phyloP scores from a whole-genome alignment of 2,888 invertebrate genomes.

The Imbricaverruca yamaguchii region DNA sequence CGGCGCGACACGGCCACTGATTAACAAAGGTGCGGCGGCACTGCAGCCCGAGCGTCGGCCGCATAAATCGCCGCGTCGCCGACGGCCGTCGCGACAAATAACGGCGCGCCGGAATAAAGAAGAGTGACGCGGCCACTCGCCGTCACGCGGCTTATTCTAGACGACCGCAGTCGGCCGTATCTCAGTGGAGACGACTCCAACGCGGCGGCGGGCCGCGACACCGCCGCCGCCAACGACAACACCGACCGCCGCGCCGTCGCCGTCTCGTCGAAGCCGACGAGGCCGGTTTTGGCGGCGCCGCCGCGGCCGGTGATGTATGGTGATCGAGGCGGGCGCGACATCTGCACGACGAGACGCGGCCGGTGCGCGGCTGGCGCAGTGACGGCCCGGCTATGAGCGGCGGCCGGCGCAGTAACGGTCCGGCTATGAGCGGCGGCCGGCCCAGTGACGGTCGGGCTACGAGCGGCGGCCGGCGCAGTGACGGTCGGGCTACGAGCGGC shows the following conservation, averaged over 20 bases:
- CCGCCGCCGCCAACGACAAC: constrained; percentile 10
- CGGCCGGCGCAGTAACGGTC: too few species aligned
- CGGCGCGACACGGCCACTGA: neutral
- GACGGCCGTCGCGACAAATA: constrained; percentile 15
- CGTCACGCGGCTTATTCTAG: constrained; percentile 9
- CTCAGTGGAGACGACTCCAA: neutral
- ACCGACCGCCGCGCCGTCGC: neutral
- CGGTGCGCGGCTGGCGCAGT: neutral
- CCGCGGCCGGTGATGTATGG: neutral
- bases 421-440: too few species aligned
- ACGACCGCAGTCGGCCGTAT: neutral
- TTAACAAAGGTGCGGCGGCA: neutral
- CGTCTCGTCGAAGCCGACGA: neutral
- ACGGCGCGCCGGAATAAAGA: neutral
- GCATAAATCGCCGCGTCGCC: neutral
- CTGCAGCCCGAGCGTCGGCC: neutral
- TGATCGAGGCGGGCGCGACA: neutral
- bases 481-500: too few species aligned
- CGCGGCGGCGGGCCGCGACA: neutral
- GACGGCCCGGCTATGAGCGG: neutral
- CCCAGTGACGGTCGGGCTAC: too few species aligned
- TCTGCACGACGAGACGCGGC: neutral
- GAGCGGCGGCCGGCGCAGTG: too few species aligned
- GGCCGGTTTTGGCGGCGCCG: neutral
- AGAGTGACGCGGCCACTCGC: neutral